Conservation (phyloP, 2,113 vertebrate species). For the Carassius gibelio region DNA sequence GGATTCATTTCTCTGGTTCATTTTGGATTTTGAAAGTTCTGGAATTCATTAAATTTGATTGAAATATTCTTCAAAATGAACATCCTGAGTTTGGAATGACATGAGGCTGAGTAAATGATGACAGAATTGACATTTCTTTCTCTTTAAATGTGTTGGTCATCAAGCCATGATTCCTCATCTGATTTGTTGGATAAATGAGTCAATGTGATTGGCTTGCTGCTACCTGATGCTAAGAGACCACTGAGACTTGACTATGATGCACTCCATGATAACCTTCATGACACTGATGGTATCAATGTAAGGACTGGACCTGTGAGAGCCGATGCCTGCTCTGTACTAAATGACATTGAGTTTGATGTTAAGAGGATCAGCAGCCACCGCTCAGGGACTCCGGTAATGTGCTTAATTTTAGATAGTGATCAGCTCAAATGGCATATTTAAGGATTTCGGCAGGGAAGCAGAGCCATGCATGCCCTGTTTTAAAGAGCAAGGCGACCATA, state of each 20-base stretch:
- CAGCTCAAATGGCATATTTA: conserved; percentile 13
- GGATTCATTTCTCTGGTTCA: not conserved
- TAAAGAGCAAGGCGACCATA: not conserved
- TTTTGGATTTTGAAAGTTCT: not conserved
- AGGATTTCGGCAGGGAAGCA: conserved; percentile 5
- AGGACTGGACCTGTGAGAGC: not conserved
- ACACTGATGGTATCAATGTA: not conserved
- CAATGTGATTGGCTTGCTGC: not conserved
- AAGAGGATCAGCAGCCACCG: conserved; percentile 37
- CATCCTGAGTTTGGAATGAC: not conserved
- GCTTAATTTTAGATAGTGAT: conserved; percentile 53
- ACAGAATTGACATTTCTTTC: not conserved
- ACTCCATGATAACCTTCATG: conserved; percentile 27
- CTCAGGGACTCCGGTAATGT: conserved; percentile 36
- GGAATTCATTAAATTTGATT: not conserved
- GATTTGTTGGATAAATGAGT: not conserved
- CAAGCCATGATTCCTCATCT: conserved; percentile 11
- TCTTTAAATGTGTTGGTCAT: not conserved
- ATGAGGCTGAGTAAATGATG: not conserved
- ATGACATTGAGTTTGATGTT: not conserved
- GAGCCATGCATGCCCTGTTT: not conserved
- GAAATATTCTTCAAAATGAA: not conserved
- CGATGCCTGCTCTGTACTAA: conserved; percentile 5
- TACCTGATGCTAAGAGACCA: not conserved
- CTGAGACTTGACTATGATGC: not conserved